These are phyloP conservation scores for Hartigia nigra DNA, from an alignment of 2,888 invertebrate species.

Conservation along the genomic window DNA sequence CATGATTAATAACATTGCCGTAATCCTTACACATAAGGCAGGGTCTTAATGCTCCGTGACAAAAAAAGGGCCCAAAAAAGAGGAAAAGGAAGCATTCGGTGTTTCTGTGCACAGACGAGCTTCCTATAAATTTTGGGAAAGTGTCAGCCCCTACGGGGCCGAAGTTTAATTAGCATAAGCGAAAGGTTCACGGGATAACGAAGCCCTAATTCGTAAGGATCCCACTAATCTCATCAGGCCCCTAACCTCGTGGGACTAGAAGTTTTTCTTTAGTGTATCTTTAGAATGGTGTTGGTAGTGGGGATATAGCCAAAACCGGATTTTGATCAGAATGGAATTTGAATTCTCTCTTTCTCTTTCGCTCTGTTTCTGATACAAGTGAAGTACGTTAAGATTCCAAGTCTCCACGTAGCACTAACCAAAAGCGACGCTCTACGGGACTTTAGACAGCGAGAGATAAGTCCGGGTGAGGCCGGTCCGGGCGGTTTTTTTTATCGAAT, in stretches of 20 bases:
- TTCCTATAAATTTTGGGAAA: not conserved
- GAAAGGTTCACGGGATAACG: not conserved
- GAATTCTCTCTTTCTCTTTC: not conserved
- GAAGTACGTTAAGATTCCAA: not conserved
- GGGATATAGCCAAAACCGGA: not conserved
- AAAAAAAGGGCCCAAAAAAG: not conserved
- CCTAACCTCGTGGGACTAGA: not conserved
- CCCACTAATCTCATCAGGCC: not conserved
- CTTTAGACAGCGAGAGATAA: slow-evolving; percentile 2
- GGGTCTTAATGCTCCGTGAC: not conserved
- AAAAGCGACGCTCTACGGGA: not conserved
- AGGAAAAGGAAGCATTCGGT: not conserved
- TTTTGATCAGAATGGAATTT: not conserved
- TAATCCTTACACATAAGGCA: not conserved
- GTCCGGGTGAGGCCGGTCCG: slow-evolving; percentile 1
- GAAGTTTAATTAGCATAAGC: not conserved
- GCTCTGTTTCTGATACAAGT: not conserved
- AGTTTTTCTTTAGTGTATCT: not conserved
- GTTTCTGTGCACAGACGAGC: not conserved
- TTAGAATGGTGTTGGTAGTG: not conserved
- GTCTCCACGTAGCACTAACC: not conserved
- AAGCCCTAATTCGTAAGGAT: not conserved
- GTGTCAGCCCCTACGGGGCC: not conserved
- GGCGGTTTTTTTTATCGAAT: not conserved
- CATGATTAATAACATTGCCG: not conserved